Conservation (phyloP, 2,888 invertebrate genomes). For the Rambutsinella grinnellia region DNA sequence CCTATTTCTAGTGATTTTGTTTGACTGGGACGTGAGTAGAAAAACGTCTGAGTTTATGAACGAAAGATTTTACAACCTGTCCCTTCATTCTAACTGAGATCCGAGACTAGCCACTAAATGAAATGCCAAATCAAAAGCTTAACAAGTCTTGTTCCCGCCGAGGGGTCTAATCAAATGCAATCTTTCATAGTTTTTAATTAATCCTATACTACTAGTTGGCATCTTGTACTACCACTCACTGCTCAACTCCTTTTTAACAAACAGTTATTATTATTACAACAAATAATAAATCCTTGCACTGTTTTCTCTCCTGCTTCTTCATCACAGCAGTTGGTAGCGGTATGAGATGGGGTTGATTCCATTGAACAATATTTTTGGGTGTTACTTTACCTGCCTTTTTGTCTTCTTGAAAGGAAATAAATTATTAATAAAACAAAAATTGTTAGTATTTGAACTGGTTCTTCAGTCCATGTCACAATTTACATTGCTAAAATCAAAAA, state of each 20-base stretch:
- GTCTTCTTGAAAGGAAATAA: background rate
- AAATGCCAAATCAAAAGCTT: slow-evolving; percentile 50
- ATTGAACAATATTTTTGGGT: no score
- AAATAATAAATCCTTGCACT: slow-evolving; percentile 27
- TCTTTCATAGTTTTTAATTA: slow-evolving; percentile 61
- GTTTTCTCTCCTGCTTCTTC: background rate
- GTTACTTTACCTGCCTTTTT: slow-evolving; percentile 7
- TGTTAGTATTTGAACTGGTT: slow-evolving; percentile 15
- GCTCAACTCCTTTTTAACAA: slow-evolving; percentile 29
- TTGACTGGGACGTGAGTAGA: no score
- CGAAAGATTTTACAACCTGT: no score
- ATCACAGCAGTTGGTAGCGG: background rate
- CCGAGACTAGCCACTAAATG: no score
- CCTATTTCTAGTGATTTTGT: no score
- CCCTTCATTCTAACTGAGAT: no score
- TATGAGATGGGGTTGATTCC: no score
- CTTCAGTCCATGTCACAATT: slow-evolving; percentile 37
- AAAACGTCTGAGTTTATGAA: no score
- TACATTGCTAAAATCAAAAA: slow-evolving; percentile 17
- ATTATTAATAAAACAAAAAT: no score
- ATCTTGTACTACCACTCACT: slow-evolving; percentile 24
- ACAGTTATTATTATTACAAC: slow-evolving; percentile 27
- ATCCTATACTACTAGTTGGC: slow-evolving; percentile 45
- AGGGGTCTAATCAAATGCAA: slow-evolving; percentile 60
- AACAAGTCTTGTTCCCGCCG: slow-evolving; percentile 55